Evolutionary conservation across 2,113 vertebrate species (phyloP).

Genomic region (Electrona antarctica): DNA sequence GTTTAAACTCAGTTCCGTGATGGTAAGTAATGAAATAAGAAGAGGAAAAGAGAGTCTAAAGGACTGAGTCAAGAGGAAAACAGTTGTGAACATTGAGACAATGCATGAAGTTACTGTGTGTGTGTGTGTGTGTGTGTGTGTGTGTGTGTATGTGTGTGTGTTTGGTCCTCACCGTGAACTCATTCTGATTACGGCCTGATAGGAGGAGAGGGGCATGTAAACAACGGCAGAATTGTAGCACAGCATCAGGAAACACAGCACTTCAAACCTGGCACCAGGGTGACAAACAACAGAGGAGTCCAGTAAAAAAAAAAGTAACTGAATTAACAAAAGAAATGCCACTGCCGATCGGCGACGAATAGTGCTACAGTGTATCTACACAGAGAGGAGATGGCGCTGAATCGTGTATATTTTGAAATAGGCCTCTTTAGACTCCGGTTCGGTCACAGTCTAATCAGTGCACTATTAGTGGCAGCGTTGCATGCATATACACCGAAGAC

Average conservation of each 20-base stretch:
- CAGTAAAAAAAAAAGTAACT: not conserved
- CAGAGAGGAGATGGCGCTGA: not conserved
- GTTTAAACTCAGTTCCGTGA: conserved; percentile 14
- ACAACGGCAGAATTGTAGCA: conserved; percentile 98
- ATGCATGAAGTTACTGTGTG: no score
- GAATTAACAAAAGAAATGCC: no score
- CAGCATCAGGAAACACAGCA: conserved; percentile 97
- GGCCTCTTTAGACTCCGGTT: not conserved
- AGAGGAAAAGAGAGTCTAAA: not conserved
- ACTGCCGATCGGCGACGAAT: no score
- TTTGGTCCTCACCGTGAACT: conserved; percentile 88
- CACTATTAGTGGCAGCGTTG: not conserved
- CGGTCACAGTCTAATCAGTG: not conserved
- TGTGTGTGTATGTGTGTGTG: not conserved
- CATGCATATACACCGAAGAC: not conserved
- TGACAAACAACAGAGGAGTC: not conserved
- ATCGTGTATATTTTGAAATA: not conserved
- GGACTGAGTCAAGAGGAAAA: not conserved
- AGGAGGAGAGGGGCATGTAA: conserved; percentile 95
- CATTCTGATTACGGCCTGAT: conserved; percentile 94
- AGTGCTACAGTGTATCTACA: no score
- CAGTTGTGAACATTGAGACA: not conserved
- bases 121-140: no score
- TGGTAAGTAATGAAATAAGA: not conserved
- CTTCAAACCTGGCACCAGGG: conserved; percentile 89